Evolutionary conservation across 2,888 invertebrate species (phyloP).

Genomic region (Fissipunctia ypsillon): DNA sequence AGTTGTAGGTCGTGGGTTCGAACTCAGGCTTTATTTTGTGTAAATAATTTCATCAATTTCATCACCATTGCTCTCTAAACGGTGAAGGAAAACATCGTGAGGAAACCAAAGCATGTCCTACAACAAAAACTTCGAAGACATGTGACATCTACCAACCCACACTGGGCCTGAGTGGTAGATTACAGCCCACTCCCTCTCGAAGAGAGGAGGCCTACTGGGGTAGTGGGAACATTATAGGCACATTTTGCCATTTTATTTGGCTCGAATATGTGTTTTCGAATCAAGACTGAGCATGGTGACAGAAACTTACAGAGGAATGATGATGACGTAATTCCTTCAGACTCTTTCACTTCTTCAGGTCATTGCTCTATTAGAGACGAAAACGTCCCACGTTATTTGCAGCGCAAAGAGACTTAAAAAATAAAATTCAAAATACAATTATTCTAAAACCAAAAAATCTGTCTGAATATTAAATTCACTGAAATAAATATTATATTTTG

Average conservation of each 20-base stretch:
- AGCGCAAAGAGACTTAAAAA: conserved; percentile 4
- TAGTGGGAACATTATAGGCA: neutral
- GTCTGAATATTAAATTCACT: neutral
- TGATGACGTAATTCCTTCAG: conserved; percentile 1
- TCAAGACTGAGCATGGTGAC: neutral
- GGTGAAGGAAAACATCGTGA: neutral
- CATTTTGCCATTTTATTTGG: neutral
- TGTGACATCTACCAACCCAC: too few relatives aligned
- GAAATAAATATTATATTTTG: neutral
- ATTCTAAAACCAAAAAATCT: conserved; percentile 9
- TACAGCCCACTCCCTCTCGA: too few relatives aligned
- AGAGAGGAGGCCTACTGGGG: neutral
- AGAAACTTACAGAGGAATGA: neutral
- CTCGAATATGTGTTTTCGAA: neutral
- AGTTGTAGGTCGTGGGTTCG: neutral
- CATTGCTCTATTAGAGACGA: conserved; percentile 22
- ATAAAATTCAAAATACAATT: conserved; percentile 16
- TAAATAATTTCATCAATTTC: neutral
- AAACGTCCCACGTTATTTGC: conserved; percentile 20
- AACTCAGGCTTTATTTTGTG: neutral
- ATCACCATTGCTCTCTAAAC: neutral
- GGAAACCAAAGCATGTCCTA: neutral
- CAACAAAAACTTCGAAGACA: too few relatives aligned
- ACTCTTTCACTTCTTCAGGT: conserved; percentile 10
- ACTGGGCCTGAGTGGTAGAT: too few relatives aligned